phyloP scores from a whole-genome alignment of 2,888 invertebrate species.

The Gryllus longicercus region DNA sequence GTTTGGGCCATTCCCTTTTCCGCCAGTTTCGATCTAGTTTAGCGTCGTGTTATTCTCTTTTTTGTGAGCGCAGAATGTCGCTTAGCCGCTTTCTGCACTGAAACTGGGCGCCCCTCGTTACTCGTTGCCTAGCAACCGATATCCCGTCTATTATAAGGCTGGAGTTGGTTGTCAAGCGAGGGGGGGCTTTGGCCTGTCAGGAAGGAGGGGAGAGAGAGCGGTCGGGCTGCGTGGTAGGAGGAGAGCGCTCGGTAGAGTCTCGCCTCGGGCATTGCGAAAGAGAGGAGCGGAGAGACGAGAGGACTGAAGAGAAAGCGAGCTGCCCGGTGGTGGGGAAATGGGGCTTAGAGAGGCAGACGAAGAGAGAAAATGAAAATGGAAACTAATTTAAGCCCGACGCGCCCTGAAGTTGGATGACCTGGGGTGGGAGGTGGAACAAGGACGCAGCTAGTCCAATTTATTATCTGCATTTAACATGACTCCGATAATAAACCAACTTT shows the following conservation, averaged over 20 bases:
- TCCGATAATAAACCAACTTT: constrained; percentile 26
- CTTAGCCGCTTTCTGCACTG: constrained; percentile 28
- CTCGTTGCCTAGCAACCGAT: constrained; percentile 32
- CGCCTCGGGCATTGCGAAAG: constrained; percentile 1
- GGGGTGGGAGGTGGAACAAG: constrained; percentile 9
- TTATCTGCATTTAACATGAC: constrained; percentile 29
- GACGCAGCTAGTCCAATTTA: constrained; percentile 22
- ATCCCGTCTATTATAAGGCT: constrained; percentile 28
- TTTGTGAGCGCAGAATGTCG: constrained; percentile 12
- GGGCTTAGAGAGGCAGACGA: not conserved
- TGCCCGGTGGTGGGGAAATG: not conserved
- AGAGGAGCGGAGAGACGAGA: constrained; percentile 2
- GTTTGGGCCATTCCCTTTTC: constrained; percentile 8
- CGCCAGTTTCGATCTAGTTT: constrained; percentile 1
- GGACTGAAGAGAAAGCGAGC: constrained; percentile 5
- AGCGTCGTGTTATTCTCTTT: not conserved
- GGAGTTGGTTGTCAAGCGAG: constrained; percentile 21
- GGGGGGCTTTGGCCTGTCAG: not conserved
- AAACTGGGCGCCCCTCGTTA: constrained; percentile 27
- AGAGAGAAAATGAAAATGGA: not conserved
- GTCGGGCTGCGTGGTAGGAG: not conserved
- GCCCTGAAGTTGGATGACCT: not conserved
- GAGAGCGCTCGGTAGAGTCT: constrained; percentile 1
- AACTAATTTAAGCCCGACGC: constrained; percentile 1
- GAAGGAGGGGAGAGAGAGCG: constrained; percentile 4